phyloP scores from a whole-genome alignment of 2,113 vertebrate species.

The Willisornis vidua region DNA sequence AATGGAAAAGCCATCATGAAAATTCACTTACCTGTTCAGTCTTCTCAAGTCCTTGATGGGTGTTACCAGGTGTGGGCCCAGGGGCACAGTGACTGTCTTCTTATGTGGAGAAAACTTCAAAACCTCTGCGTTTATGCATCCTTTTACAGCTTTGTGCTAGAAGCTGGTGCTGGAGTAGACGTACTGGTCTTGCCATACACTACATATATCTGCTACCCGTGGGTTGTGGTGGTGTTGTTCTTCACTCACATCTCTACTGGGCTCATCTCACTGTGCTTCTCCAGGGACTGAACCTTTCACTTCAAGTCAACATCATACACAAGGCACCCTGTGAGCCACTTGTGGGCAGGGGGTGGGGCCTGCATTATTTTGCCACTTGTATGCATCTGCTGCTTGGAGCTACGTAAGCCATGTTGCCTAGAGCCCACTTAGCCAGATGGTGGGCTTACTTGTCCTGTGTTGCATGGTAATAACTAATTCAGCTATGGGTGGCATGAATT shows the following conservation, averaged over 20 bases:
- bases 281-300: neutral
- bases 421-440: neutral
- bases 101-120: neutral
- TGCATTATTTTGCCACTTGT: neutral
- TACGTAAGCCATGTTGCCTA: neutral
- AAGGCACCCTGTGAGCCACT: neutral
- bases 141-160: neutral
- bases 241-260: neutral
- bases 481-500: neutral
- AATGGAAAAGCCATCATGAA: rapidly evolving
- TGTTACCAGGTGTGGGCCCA: neutral
- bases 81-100: neutral
- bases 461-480: neutral
- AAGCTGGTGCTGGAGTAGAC: neutral
- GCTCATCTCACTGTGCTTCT: neutral
- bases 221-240: rapidly evolving
- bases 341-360: rapidly evolving
- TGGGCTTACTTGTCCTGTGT: neutral
- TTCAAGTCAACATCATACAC: neutral
- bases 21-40: neutral
- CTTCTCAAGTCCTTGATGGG: neutral
- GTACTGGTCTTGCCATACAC: neutral
- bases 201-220: rapidly evolving
- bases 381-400: neutral
- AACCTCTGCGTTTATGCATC: neutral